phyloP scores from a whole-genome alignment of 2,797 vertebrate genomes.

The Pseudochromis fuscus region DNA sequence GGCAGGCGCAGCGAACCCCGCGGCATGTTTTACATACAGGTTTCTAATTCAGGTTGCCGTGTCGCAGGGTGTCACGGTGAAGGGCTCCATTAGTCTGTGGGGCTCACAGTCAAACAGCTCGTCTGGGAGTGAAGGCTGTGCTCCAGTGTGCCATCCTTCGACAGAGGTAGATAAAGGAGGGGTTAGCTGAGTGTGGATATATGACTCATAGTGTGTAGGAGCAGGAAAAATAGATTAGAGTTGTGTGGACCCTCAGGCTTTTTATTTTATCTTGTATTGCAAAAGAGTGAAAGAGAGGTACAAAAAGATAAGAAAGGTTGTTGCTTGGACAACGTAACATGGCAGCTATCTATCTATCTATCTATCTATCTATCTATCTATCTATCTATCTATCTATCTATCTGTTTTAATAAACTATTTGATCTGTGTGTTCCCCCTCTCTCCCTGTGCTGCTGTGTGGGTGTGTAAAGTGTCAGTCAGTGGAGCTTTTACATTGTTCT shows the following conservation, averaged over 20 bases:
- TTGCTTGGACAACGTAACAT: conserved; percentile 19
- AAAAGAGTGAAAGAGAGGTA: conserved; percentile 41
- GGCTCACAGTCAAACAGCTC: conserved; percentile 63
- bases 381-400: conserved; percentile 31
- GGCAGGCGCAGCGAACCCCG: conserved; percentile 19
- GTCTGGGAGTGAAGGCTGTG: conserved; percentile 56
- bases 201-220: conserved; percentile 80
- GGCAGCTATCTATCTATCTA: conserved; percentile 34
- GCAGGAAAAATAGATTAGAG: conserved; percentile 71
- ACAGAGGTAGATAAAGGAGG: conserved; percentile 56
- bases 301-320: conserved; percentile 24
- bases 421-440: conserved; percentile 3
- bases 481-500: conserved; percentile 43
- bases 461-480: conserved; percentile 42
- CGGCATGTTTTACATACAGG: conserved; percentile 37
- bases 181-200: conserved; percentile 62
- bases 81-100: conserved; percentile 58
- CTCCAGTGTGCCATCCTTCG: conserved; percentile 47
- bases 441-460: conserved; percentile 30
- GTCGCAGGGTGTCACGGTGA: conserved; percentile 44
- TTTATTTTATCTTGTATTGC: conserved; percentile 57
- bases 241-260: conserved; percentile 63
- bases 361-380: conserved; percentile 25
- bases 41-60: conserved; percentile 47
- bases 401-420: conserved; percentile 17